phyloP scores from a whole-genome alignment of 1,140 invertebrate species.

The Dreissena polymorpha region DNA sequence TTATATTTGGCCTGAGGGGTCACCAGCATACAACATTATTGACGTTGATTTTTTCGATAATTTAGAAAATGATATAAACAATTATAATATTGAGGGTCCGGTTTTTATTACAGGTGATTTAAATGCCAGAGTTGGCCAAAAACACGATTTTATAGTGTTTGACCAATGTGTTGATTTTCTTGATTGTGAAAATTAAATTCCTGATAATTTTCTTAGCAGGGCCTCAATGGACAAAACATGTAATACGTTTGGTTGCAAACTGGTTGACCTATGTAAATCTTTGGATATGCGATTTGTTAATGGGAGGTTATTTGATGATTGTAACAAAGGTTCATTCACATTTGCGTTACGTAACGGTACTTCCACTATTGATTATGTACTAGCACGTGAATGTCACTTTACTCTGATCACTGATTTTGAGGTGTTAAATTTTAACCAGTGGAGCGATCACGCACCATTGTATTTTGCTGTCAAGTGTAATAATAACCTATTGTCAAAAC shows the following conservation, averaged over 20 bases:
- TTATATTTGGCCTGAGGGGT: constrained; percentile 15
- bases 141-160: not conserved
- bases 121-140: constrained; percentile 10
- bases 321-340: not conserved
- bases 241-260: not conserved
- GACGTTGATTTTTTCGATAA: constrained; percentile 4
- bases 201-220: constrained; percentile 2
- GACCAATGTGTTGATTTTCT: not conserved
- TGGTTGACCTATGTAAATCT: constrained; percentile 21
- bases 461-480: no score
- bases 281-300: constrained; percentile 12
- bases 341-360: not conserved
- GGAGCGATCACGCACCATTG: no score
- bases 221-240: not conserved
- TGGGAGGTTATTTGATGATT: not conserved
- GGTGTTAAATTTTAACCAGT: no score
- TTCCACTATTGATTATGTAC: constrained; percentile 2
- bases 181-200: constrained; percentile 18
- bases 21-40: constrained; percentile 12
- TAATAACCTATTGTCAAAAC: not conserved
- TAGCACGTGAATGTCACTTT: not conserved
- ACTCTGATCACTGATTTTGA: no score
- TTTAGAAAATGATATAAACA: constrained; percentile 5
- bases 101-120: constrained; percentile 18
- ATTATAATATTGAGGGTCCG: not conserved